Evolutionary conservation across 2,113 vertebrate genomes (phyloP), one percentile per base, ranked within the genome.

Genomic region (crab-eating macaque (Macaca fascicularis)): DNA sequence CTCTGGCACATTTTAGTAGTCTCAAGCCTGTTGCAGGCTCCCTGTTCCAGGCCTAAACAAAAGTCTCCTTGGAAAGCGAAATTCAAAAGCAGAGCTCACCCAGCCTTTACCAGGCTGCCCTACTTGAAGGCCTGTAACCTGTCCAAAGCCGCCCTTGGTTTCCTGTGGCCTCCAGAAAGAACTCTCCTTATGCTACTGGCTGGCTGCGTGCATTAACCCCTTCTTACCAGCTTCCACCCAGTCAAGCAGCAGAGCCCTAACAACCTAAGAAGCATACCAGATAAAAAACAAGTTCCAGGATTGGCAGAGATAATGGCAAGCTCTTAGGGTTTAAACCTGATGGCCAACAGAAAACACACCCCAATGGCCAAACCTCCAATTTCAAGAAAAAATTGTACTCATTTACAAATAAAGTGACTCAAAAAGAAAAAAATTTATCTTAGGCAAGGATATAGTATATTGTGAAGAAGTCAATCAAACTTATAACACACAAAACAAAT

Each of bases 71-170:
- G 80, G 72, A 97, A 95, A 80, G 74, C 8, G 19, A 75, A 89
- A 86, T 80, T 89, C 70, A 90, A 94, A 89, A 92, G 89, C 70
- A 91, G 59, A 97, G 81, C 75, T 94, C 35, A 38, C 12, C 30
- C 48, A 72, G 48, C 35, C 67, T 69, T 78, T 35, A 64, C 38
- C 75, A 92, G 87, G 30, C 76, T 45, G 70, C 67, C 81, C 55
- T 81, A 70, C 76, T 52, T 52, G 79, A 97, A 25, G 79, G 38
- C 61, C 35, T 48, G n/a, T 81, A 95, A 94, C 27, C 76, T 57
- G 38, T 85, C 84, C 80, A 70, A 55, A 70, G n/a, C 45, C 4
- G 3, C 59, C 91, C 84, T 88, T 2, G 5, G 52, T 67, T 94
- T 95, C 76, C 91, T 84, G 84, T 10, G 35, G 78, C 79, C 76